phyloP scores from a whole-genome alignment of 2,113 vertebrate species.

The Anarrhichthys ocellatus region DNA sequence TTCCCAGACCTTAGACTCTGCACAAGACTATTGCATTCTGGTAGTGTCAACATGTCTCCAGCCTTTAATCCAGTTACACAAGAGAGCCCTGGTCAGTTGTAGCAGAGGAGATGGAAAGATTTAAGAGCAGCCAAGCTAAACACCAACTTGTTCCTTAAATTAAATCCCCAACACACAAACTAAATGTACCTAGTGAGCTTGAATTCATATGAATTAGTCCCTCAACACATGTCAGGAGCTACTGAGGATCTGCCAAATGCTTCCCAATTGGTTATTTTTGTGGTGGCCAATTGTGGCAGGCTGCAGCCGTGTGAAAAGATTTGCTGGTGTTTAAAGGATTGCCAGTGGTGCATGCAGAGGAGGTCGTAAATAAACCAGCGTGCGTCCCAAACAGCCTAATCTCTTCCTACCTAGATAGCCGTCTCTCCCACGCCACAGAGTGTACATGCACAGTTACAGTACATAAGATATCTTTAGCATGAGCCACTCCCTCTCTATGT shows the following conservation, averaged over 20 bases:
- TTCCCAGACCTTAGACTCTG: neutral
- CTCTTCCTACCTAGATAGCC: constrained; percentile 16
- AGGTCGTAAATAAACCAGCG: constrained; percentile 58
- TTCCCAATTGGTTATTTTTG: constrained; percentile 6
- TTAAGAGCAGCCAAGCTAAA: constrained; percentile 60
- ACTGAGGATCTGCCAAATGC: neutral
- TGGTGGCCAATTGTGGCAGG: neutral
- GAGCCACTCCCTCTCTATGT: neutral
- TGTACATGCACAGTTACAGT: neutral
- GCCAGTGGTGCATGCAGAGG: constrained; percentile 57
- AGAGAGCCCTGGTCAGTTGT: constrained; percentile 34
- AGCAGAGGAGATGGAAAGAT: constrained; percentile 62
- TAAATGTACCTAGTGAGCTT: neutral
- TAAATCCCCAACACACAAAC: constrained; percentile 21
- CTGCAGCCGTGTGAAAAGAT: constrained; percentile 20
- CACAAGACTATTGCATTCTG: neutral
- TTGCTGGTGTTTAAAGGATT: constrained; percentile 65
- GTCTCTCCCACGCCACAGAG: neutral
- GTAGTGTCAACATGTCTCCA: constrained; percentile 38
- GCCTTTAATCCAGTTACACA: constrained; percentile 74
- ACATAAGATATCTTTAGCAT: constrained; percentile 14
- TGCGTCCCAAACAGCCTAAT: constrained; percentile 54
- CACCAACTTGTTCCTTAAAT: constrained; percentile 41
- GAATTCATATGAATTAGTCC: neutral
- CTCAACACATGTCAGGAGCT: neutral